Base-by-base conservation (phyloP, 2,888 invertebrate species). In the Hypomecis punctinalis region DNA sequence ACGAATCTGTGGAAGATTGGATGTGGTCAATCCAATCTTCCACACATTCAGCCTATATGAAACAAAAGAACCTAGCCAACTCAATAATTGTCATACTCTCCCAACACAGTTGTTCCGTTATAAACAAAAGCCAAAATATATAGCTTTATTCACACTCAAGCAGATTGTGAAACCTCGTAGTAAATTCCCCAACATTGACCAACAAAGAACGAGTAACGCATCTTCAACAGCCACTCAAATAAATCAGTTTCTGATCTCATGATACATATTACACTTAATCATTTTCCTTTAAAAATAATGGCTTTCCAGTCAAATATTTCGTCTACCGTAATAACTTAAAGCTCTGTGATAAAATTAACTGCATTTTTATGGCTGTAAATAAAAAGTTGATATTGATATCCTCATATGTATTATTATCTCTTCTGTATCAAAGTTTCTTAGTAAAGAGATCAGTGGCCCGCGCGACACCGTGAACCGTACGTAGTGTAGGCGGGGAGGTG, bases 391-490 rank as follows among this genome's bases (percentile, higher is more conserved):
- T 66, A 66, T 61, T 66, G 65, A 66, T 66, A 66, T 57, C 61
- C 53, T 52, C 55, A 13, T 59, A 48, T 43, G 39, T 53, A 64
- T 59, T 57, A 39, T 64, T 66, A 66, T 66, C 61, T 57, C 40
- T 51, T 46, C 42, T 43, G 53, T 66, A 66, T 66, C 65, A 61
- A 13, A 58, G 33, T 61, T 66, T 66, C 48, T 45, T 39, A 66
- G 61, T 61, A 66, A 66, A 61, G 65, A 61, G 65, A 66, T 61
- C 65, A 61, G 57, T 57, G 65, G 52, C 57, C 64, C 45, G 53
- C 43, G 52, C 45, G 65, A 66, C 65, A 54, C 37, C n/a, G 48
- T 47, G 65, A 54, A 55, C 59, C 23, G 42, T 48, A 49, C 47
- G 58, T n/a, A 48, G 8, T 35, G 9, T 39, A 37, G 9, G 40